Conservation (phyloP, 2,113 vertebrate species). For the Hypomesus transpacificus region DNA sequence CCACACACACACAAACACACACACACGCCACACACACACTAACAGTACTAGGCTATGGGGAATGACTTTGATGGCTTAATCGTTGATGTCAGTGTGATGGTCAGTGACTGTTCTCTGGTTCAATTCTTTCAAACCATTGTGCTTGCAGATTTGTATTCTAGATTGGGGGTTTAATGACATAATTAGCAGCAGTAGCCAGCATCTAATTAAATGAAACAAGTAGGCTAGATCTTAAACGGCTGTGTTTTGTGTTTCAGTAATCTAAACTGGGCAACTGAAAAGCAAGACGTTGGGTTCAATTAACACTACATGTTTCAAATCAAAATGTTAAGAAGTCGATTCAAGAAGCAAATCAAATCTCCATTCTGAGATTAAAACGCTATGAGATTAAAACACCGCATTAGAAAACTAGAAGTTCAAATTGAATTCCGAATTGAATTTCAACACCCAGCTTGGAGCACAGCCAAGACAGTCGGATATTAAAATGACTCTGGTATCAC, state of each 20-base stretch:
- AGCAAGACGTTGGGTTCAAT: too few relatives aligned
- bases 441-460: neutral
- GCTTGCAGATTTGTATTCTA: conserved; percentile 51
- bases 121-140: conserved; percentile 44
- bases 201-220: conserved; percentile 53
- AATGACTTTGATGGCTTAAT: conserved; percentile 22
- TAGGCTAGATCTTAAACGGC: conserved; percentile 44
- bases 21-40: neutral
- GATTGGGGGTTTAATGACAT: conserved; percentile 55
- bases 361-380: neutral
- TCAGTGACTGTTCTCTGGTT: conserved; percentile 27
- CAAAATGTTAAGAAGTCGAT: neutral
- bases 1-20: conserved; percentile 23
- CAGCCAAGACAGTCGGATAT: neutral
- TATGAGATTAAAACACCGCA: neutral
- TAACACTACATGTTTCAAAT: neutral
- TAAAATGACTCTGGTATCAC: neutral
- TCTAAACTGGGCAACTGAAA: neutral
- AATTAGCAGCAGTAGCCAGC: conserved; percentile 57
- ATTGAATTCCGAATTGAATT: neutral
- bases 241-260: conserved; percentile 6
- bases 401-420: neutral
- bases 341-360: conserved; percentile 1
- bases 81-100: conserved; percentile 13
- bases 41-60: neutral